phyloP scores from a whole-genome alignment of 2,888 invertebrate genomes.

The Eristalis tenax region DNA sequence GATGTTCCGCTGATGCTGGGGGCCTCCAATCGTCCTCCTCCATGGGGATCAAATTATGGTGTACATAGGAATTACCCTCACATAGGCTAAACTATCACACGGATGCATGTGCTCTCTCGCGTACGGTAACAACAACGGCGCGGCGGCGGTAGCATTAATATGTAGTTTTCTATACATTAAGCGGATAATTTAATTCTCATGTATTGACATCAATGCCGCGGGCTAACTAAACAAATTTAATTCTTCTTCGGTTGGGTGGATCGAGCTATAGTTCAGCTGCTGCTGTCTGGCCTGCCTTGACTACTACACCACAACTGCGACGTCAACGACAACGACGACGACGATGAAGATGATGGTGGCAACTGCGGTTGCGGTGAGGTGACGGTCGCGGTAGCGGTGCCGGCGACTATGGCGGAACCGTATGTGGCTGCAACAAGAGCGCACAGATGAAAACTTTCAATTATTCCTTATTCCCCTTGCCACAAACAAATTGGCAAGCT shows the following conservation, averaged over 20 bases:
- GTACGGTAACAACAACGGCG: not conserved
- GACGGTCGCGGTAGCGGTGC: not conserved
- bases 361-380: not conserved
- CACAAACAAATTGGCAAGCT: slow-evolving; percentile 61
- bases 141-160: slow-evolving; percentile 45
- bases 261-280: slow-evolving; percentile 12
- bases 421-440: slow-evolving; percentile 8
- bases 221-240: slow-evolving; percentile 71
- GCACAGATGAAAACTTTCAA: slow-evolving; percentile 63
- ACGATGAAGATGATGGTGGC: not conserved
- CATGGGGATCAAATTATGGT: slow-evolving; percentile 69
- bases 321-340: not conserved
- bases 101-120: slow-evolving; percentile 12
- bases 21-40: slow-evolving; percentile 47
- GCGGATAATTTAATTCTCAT: slow-evolving; percentile 77
- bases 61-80: slow-evolving; percentile 65
- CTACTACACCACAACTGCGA: not conserved
- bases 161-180: slow-evolving; percentile 68
- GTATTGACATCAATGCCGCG: slow-evolving; percentile 74
- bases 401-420: slow-evolving; percentile 3
- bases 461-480: slow-evolving; percentile 31
- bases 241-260: slow-evolving; percentile 67
- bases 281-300: not conserved
- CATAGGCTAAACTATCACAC: slow-evolving; percentile 60
- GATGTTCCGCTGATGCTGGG: slow-evolving; percentile 36